Evolutionary conservation across 2,888 invertebrate species (phyloP), one percentile per base, ranked within the genome.

Genomic region (Stenolophus ochropezus): DNA sequence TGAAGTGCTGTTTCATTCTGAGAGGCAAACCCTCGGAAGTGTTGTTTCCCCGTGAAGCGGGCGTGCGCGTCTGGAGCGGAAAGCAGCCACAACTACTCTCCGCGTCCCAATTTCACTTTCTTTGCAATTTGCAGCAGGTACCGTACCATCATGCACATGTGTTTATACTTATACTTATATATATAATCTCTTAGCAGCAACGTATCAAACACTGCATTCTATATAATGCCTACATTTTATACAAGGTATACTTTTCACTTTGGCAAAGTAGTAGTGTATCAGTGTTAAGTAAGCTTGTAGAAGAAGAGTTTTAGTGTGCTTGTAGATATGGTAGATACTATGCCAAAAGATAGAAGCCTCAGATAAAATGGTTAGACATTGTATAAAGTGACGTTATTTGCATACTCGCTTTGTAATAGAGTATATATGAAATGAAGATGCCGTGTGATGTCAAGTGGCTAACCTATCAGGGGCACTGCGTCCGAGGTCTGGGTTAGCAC

Each of bases 401-500:
- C n/a, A n/a, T n/a, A n/a, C n/a, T n/a, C n/a, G n/a, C n/a, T n/a
- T 87, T 86, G 87, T 87, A 87, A 84, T 85, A 85, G 25, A 69
- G 69, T 47, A 49, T 23, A 81, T 42, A 42, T 42, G 74, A 75
- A 80, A 80, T 53, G 74, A 65, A 75, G 65, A 85, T 84, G 84
- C 85, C 85, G 85, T 84, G 83, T 84, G 33, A 56, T 73, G 25
- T 47, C 65, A 69, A 69, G 61, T 20, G 65, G 88, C 89, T 89
- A 89, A 97, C 98, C 99, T 96, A 99, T 97, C 90, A 98, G 94
- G 90, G 99, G 98, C 91, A 99, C 96, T 90, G 98, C 98, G 92
- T 98, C 98, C 91, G 98, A 98, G 91, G 98, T 98, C 93, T 97
- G 97, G 91, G 98, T 98, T 93, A 98, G 97, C 91, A 98, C 97